phyloP scores from a whole-genome alignment of 2,888 invertebrate genomes.

The Trimorus sp. region DNA sequence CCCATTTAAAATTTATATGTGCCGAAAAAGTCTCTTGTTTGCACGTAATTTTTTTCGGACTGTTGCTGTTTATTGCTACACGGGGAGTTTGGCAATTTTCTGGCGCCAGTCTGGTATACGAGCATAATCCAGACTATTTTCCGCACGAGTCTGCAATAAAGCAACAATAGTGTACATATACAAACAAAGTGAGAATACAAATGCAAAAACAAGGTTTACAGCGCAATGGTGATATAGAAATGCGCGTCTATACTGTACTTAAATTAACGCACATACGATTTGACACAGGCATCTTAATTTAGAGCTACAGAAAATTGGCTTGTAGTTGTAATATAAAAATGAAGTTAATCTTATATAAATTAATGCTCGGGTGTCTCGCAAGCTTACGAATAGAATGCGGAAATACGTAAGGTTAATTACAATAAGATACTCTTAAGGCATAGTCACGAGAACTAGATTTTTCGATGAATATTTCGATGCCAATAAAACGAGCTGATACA shows the following conservation, averaged over 20 bases:
- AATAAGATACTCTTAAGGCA: slow-evolving; percentile 42
- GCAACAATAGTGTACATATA: slow-evolving; percentile 48
- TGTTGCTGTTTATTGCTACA: no score
- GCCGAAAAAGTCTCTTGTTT: no score
- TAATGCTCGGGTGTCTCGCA: slow-evolving; percentile 33
- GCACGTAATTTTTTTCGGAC: no score
- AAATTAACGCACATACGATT: slow-evolving; percentile 55
- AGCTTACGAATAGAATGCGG: slow-evolving; percentile 50
- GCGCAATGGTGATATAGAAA: slow-evolving; percentile 60
- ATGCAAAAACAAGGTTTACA: slow-evolving; percentile 26
- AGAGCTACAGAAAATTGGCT: slow-evolving; percentile 46
- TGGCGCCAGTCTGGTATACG: no score
- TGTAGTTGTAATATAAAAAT: slow-evolving; percentile 38
- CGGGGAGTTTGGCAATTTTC: no score
- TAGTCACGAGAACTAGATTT: slow-evolving; percentile 51
- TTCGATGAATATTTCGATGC: slow-evolving; percentile 65
- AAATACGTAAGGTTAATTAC: slow-evolving; percentile 39
- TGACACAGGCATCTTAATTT: slow-evolving; percentile 43
- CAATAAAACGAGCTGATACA: slow-evolving; percentile 61
- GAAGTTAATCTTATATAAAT: slow-evolving; percentile 18
- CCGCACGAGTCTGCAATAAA: slow-evolving; percentile 14
- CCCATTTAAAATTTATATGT: no score
- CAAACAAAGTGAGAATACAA: slow-evolving; percentile 10
- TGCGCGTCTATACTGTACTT: slow-evolving; percentile 55
- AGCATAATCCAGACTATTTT: no score